Base-by-base conservation (phyloP, 2,888 invertebrate species). In the Nycteola revayana region DNA sequence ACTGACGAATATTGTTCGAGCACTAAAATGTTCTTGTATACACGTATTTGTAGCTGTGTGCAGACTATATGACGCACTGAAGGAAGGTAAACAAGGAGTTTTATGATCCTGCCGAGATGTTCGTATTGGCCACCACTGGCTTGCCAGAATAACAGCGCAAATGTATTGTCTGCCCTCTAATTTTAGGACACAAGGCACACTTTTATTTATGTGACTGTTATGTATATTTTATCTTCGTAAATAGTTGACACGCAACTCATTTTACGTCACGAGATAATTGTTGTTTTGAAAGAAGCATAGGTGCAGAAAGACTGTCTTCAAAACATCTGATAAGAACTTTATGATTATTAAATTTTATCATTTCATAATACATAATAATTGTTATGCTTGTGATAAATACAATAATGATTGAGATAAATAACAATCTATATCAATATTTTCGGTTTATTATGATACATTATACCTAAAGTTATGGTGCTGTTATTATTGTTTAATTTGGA, bases 31-130 rank as follows among this genome's bases (percentile, higher is more conserved):
- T 22, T 32, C 32, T 14, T 3, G 14, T 14, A 2, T 14, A 14
- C 14, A 14, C 5, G 5, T 3, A 14, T 14, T 14, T 14, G 28
- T 41, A 41, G 25, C 28, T 30, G 28, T 34, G 36, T 21, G 33
- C 30, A 35, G 41, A 30, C 10, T 21, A 34, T 37, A 48, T 66
- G 64, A 64, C 66, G 59, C 66, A 65, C 49, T 45, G 47, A 28
- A 41, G 39, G 39, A 50, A 59, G 55, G 60, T 65, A 69, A 71
- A 69, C 56, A 62, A 61, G 59, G 51, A 46, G 48, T 60, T 67
- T 67, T 66, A 69, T 53, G 61, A 51, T 40, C 25, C 50, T 47
- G 22, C 46, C 38, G 45, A 59, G 53, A 57, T 44, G 48, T 51
- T 45, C 34, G 38, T 33, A 32, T 35, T 44, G 35, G 41, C 43